Evolutionary conservation across 2,113 vertebrate genomes (phyloP).

Genomic region (Dipodomys merriami): DNA sequence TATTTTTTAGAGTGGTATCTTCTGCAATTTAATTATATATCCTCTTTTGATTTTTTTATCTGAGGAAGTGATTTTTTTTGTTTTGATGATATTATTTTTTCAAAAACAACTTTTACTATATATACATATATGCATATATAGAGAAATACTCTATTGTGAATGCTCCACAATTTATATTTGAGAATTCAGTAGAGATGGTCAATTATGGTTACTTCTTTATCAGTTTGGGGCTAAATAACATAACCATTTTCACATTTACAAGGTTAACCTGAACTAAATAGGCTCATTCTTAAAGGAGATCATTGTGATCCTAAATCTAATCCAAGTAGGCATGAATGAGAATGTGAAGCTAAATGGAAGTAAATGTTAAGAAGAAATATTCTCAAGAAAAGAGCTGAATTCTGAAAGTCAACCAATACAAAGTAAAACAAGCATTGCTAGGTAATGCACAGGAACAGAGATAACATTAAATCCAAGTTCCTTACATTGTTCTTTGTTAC

Average conservation of each 20-base stretch:
- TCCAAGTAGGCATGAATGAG: not conserved
- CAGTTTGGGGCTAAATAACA: not conserved
- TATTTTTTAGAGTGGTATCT: slow-evolving; percentile 25
- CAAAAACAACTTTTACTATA: slow-evolving; percentile 37
- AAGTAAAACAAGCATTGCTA: not conserved
- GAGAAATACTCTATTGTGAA: not conserved
- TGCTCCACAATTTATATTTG: not conserved
- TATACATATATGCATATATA: too few relatives aligned
- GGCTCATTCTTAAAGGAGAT: not conserved
- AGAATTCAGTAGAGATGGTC: not conserved
- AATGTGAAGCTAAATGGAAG: not conserved
- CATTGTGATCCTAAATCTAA: not conserved
- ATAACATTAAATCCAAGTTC: not conserved
- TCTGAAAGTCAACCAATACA: slow-evolving; percentile 1
- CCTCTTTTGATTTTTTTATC: not conserved
- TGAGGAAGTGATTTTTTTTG: slow-evolving; percentile 13
- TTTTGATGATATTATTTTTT: slow-evolving; percentile 35
- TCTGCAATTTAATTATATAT: slow-evolving; percentile 38
- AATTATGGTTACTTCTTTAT: not conserved
- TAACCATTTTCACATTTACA: not conserved
- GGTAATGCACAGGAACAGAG: not conserved
- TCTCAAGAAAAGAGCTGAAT: not conserved
- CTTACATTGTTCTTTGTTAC: not conserved
- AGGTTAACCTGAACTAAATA: not conserved
- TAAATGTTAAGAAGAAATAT: not conserved